These are phyloP conservation scores for Peromyscus leucopus DNA, from an alignment of 2,113 vertebrate genomes.

Conservation along the genomic window DNA sequence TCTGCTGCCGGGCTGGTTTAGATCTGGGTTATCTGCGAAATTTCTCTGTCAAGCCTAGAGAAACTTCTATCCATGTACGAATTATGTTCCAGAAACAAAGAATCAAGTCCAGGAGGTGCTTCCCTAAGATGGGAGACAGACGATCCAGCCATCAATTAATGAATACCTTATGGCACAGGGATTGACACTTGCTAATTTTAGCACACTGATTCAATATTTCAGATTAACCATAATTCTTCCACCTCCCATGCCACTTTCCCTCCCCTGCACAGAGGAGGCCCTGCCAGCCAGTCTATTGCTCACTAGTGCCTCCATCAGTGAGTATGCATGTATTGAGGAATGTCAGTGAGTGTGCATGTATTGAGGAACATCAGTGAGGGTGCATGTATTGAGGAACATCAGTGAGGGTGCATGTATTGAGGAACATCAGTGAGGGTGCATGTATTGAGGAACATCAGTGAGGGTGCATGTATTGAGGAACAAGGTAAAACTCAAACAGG, in stretches of 20 bases:
- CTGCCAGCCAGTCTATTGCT: background rate
- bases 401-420: no score
- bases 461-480: background rate
- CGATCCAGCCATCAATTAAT: background rate
- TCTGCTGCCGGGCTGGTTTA: constrained; percentile 68
- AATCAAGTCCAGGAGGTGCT: background rate
- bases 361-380: no score
- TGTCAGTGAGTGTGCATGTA: background rate
- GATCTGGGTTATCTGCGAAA: constrained; percentile 57
- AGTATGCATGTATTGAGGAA: background rate
- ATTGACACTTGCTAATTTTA: constrained; percentile 2
- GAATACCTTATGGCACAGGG: background rate
- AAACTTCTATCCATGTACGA: background rate
- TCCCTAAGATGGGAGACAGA: background rate
- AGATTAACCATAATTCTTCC: no score
- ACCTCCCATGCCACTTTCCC: background rate
- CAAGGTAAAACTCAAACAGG: constrained; percentile 39
- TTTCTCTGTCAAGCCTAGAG: constrained; percentile 42
- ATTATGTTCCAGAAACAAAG: constrained; percentile 45
- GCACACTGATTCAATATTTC: background rate
- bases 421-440: no score
- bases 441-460: no score
- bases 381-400: no score
- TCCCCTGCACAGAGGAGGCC: background rate
- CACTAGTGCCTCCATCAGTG: background rate